These are phyloP conservation scores for Gortyna flavago DNA, from an alignment of 2,888 invertebrate genomes.

Conservation along the genomic window DNA sequence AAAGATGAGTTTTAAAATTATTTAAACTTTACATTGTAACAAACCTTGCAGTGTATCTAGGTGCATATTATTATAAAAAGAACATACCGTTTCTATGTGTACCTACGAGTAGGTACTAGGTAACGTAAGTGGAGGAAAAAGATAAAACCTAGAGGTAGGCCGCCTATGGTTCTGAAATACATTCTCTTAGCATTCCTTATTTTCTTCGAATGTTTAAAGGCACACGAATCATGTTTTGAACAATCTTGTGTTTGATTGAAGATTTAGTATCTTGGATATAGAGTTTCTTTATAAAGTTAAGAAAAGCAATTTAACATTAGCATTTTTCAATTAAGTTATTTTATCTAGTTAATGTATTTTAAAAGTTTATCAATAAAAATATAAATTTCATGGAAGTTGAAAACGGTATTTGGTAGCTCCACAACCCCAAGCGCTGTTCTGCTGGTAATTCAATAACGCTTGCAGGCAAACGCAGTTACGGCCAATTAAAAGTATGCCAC, in stretches of 20 bases:
- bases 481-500: conserved; percentile 89
- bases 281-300: not conserved
- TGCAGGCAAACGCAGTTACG: conserved; percentile 88
- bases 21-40: not conserved
- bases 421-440: conserved; percentile 78
- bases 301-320: no score
- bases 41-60: not conserved
- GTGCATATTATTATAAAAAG: not conserved
- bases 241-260: not conserved
- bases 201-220: not conserved
- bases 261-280: not conserved
- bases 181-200: not conserved
- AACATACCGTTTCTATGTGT: not conserved
- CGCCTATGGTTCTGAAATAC: not conserved
- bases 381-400: conserved; percentile 51
- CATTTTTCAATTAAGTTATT: not conserved
- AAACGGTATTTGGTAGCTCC: conserved; percentile 76
- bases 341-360: not conserved
- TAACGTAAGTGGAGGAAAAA: not conserved
- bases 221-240: not conserved
- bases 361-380: conserved; percentile 33
- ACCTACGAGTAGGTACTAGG: no score
- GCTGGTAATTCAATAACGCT: conserved; percentile 87
- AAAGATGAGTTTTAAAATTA: not conserved
- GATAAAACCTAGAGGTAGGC: conserved; percentile 2